These are phyloP conservation scores for Callorhinus ursinus DNA, from an alignment of 2,113 vertebrate species.

Conservation along the genomic window DNA sequence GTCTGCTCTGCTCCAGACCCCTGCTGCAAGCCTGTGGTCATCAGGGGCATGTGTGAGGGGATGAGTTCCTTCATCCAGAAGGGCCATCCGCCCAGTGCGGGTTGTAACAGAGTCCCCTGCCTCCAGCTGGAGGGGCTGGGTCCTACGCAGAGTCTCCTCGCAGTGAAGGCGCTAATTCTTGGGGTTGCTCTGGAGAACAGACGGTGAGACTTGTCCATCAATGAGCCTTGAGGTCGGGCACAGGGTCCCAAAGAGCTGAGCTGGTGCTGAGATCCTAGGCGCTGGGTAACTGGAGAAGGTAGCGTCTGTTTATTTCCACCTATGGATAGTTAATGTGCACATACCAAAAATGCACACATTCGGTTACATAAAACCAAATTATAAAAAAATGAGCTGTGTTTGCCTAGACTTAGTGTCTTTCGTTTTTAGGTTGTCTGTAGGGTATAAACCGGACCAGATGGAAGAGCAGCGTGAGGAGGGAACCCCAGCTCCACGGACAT, in stretches of 20 bases:
- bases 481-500: background rate
- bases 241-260: accelerated
- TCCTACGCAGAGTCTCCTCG: background rate
- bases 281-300: background rate
- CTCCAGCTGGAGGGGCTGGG: background rate
- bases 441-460: accelerated
- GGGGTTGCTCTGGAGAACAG: background rate
- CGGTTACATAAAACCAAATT: background rate
- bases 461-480: background rate
- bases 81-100: accelerated
- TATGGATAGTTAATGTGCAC: background rate
- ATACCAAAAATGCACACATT: background rate
- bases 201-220: background rate
- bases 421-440: background rate
- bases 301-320: background rate
- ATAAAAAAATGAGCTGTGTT: background rate
- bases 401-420: background rate
- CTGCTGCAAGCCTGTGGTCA: no score
- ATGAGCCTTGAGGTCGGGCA: background rate
- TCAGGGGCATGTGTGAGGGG: background rate
- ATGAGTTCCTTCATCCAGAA: background rate
- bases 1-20: accelerated
- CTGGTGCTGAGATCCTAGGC: background rate
- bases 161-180: accelerated
- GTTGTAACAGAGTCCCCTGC: no score